A percentile compares a stretch with the other conserved stretches of the same genome.
Evolutionary conservation across 2,113 vertebrate genomes (phyloP).

Genomic region (Trichomycterus rosablanca): DNA sequence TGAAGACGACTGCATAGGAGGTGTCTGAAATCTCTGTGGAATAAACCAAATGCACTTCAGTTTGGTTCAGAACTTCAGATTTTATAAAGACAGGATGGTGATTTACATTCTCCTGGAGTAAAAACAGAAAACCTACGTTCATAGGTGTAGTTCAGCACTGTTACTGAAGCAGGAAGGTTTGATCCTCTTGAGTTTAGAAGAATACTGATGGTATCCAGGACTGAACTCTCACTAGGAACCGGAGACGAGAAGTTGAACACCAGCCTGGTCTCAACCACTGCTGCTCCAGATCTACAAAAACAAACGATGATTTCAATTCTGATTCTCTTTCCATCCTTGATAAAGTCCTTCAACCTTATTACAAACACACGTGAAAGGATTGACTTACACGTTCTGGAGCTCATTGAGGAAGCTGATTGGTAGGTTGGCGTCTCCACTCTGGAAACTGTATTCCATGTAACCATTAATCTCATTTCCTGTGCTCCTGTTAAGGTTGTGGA

Average conservation of each 20-base stretch:
- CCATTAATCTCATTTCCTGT: background rate
- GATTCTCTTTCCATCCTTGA: too few species aligned
- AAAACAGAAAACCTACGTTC: slow-evolving; percentile 9
- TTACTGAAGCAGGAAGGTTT: slow-evolving; percentile 10
- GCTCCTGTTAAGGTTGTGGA: background rate
- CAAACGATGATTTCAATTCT: background rate
- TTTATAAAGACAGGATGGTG: background rate
- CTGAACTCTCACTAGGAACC: slow-evolving; percentile 13
- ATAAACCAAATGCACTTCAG: too few species aligned
- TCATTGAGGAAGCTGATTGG: slow-evolving; percentile 5
- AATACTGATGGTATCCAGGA: background rate
- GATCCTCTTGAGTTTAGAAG: background rate
- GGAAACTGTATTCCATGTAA: slow-evolving; percentile 1
- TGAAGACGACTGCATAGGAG: too few species aligned
- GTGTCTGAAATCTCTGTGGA: too few species aligned
- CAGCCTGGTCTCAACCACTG: slow-evolving; percentile 5
- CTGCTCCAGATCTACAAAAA: slow-evolving; percentile 10
- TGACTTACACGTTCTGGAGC: background rate
- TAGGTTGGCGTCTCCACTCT: background rate
- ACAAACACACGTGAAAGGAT: background rate
- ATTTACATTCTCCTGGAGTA: background rate
- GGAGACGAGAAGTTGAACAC: slow-evolving; percentile 24
- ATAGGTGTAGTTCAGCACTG: slow-evolving; percentile 13
- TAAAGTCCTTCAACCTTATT: background rate
- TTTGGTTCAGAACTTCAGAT: background rate